Conservation (phyloP, 2,888 invertebrate genomes). For the Amphipyra tragopoginis region DNA sequence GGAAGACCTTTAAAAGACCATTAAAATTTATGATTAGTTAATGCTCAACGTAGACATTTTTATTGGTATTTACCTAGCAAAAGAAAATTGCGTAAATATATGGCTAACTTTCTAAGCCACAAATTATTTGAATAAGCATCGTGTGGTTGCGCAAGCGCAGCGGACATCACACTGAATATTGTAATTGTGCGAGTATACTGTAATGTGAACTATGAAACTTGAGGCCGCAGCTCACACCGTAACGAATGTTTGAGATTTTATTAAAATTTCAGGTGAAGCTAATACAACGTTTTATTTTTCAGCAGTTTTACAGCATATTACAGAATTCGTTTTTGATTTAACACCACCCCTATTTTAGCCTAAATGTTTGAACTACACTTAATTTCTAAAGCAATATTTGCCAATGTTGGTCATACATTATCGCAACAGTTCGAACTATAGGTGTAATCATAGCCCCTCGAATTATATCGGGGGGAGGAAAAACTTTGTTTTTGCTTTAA, state of each 20-base stretch:
- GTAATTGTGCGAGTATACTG: slow-evolving; percentile 61
- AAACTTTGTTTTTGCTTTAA: too few relatives aligned
- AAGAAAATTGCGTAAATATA: slow-evolving; percentile 37
- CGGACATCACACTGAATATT: slow-evolving; percentile 53
- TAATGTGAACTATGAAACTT: slow-evolving; percentile 56
- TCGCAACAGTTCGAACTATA: too few relatives aligned
- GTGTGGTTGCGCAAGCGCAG: slow-evolving; percentile 57
- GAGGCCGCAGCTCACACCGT: slow-evolving; percentile 44
- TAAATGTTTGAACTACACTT: too few relatives aligned
- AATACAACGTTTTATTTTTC: too few relatives aligned
- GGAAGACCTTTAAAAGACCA: not conserved
- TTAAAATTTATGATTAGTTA: slow-evolving; percentile 7
- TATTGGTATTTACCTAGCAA: slow-evolving; percentile 11
- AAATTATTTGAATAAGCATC: slow-evolving; percentile 49
- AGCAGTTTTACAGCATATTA: too few relatives aligned
- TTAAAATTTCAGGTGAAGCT: too few relatives aligned
- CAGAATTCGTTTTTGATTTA: too few relatives aligned
- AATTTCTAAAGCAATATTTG: too few relatives aligned
- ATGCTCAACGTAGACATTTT: not conserved
- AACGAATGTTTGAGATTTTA: not conserved
- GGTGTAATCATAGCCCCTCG: too few relatives aligned
- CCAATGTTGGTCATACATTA: too few relatives aligned
- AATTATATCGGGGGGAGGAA: too few relatives aligned
- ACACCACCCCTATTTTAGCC: too few relatives aligned
- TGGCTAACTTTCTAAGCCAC: slow-evolving; percentile 37